Conservation (phyloP, 2,113 vertebrate species). For the Pristiophorus japonicus region DNA sequence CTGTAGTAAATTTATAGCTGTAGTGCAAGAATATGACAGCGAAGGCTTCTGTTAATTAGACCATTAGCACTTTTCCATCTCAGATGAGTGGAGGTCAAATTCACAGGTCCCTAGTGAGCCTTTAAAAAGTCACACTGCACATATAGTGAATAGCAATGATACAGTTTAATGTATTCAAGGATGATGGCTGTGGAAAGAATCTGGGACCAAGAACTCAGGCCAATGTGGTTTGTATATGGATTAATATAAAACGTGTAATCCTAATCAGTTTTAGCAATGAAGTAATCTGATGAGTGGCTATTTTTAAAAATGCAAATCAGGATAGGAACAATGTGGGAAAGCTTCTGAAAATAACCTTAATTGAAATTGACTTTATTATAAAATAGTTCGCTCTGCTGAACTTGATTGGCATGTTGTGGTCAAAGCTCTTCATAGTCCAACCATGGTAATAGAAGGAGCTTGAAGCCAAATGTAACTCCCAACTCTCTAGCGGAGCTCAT, state of each 20-base stretch:
- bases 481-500: neutral
- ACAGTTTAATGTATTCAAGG: neutral
- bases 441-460: neutral
- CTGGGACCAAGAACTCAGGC: neutral
- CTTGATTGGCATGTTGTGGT: neutral
- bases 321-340: neutral
- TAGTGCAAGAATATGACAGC: neutral
- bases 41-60: slow-evolving; percentile 3
- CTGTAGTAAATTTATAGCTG: slow-evolving; percentile 25
- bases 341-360: neutral
- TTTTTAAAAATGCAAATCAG: neutral
- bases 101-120: neutral
- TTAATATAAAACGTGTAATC: neutral
- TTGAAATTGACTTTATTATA: too few relatives aligned
- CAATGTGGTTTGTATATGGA: neutral
- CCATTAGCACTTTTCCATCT: slow-evolving; percentile 33
- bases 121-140: slow-evolving; percentile 21
- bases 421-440: neutral
- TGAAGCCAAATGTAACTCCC: neutral
- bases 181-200: neutral
- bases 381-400: too few relatives aligned
- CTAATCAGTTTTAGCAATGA: neutral
- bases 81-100: slow-evolving; percentile 26
- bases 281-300: neutral
- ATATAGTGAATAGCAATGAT: neutral